Evolutionary conservation across 2,113 vertebrate species (phyloP), one percentile per base, ranked within the genome.

Genomic region (Gymnorhina tibicen): DNA sequence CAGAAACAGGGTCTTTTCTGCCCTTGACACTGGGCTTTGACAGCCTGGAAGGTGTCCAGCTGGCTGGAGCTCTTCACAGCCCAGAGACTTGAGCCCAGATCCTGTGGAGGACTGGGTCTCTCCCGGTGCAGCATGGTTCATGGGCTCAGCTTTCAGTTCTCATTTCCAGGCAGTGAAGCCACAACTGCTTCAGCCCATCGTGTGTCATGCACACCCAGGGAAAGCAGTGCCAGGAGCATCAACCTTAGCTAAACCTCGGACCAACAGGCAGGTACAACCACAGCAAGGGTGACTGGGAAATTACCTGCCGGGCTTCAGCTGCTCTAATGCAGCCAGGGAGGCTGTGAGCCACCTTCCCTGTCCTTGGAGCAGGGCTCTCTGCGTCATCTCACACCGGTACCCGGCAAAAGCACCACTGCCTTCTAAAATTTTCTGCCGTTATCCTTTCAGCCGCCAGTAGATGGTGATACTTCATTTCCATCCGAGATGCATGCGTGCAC

Each of bases 391-490:
- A 4, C 16, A 13, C 0, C 0, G 13, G n/a, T 60, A 52, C 9
- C 63, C 39, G 55, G n/a, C 35, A 39, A 69, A 77, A 67, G 46
- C 59, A 41, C 11, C n/a, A 23, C n/a, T 28, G 32, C 23, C 41
- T 60, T 17, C 62, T 24, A 11, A 66, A 16, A 46, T 64, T 11
- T 59, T 46, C 77, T 64, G 66, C 42, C 9, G 72, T 95, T 63
- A 92, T 96, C 46, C 92, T 91, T 89, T 19, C 59, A 70, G 80
- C 55, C 7, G 7, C 96, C 95, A 72, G 95, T 52, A 97, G 96
- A 87, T 92, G 91, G 95, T 37, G 90, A 83, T 93, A 10, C 83
- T 85, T 90, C 55, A 91, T 96, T 78, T 96, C 33, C 68, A 59
- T 32, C 46, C 12, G 41, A 78, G 53, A 23, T 56, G 30, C 26